A percentile compares a stretch with the other conserved stretches of the same genome.
Conservation (phyloP, 2,113 vertebrate species). For the Carettochelys insculpta region DNA sequence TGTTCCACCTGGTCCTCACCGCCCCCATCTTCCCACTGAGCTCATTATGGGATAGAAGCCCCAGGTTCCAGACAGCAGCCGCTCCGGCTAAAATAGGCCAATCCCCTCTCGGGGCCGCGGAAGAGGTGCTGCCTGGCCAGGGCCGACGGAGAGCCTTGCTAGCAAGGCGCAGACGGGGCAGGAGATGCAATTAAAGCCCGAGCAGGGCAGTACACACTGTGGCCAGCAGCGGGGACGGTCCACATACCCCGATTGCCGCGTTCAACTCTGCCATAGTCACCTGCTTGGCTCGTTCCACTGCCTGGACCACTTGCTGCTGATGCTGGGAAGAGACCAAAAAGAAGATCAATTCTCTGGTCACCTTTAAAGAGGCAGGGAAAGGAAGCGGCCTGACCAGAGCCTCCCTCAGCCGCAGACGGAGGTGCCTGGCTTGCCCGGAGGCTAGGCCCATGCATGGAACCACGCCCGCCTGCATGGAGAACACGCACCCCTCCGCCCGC, state of each 20-base stretch:
- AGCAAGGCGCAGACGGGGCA: no score
- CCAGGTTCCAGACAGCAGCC: background rate
- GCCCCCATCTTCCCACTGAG: background rate
- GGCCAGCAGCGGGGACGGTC: conserved; percentile 23
- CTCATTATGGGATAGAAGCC: background rate
- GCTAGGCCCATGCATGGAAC: background rate
- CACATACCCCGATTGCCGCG: conserved; percentile 74
- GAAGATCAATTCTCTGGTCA: rapidly evolving
- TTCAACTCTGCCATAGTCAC: conserved; percentile 82
- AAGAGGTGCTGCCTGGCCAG: no score
- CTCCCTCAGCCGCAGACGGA: no score
- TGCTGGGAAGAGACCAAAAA: conserved; percentile 71
- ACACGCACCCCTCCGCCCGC: background rate
- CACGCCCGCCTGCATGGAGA: background rate
- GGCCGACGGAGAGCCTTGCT: no score
- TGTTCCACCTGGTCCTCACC: background rate
- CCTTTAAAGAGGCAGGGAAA: background rate
- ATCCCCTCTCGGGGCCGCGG: background rate
- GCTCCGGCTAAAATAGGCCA: background rate
- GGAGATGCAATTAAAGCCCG: rapidly evolving
- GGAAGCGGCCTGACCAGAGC: background rate
- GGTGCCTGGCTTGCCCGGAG: background rate
- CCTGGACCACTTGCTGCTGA: conserved; percentile 80
- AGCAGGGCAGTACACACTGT: background rate
- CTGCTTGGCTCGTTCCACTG: conserved; percentile 79